phyloP scores from a whole-genome alignment of 2,797 vertebrate species.

The Molothrus ater region DNA sequence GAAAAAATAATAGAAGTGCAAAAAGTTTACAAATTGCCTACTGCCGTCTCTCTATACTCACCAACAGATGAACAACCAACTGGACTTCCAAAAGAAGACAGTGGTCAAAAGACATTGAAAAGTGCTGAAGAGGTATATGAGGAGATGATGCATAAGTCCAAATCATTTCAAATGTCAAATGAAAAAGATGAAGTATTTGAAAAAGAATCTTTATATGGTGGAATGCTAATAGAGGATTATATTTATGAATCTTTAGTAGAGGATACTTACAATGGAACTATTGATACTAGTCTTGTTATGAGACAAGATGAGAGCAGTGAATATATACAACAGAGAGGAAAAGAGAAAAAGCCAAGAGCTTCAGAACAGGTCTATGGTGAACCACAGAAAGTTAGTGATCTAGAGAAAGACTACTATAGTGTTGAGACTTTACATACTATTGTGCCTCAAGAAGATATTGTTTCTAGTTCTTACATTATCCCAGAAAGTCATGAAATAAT shows the following conservation, averaged over 20 bases:
- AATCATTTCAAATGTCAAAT: slow-evolving; percentile 81
- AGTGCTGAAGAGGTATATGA: slow-evolving; percentile 94
- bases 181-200: slow-evolving; percentile 88
- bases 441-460: slow-evolving; percentile 81
- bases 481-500: slow-evolving; percentile 89
- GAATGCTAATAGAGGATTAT: slow-evolving; percentile 98
- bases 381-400: slow-evolving; percentile 84
- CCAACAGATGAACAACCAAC: slow-evolving; percentile 86
- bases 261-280: slow-evolving; percentile 80
- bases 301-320: slow-evolving; percentile 76
- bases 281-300: slow-evolving; percentile 69
- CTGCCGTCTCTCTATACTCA: slow-evolving; percentile 90
- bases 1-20: slow-evolving; percentile 88
- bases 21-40: slow-evolving; percentile 92
- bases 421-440: slow-evolving; percentile 80
- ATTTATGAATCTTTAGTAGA: slow-evolving; percentile 96
- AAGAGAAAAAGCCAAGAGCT: slow-evolving; percentile 82
- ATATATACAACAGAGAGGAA: slow-evolving; percentile 76
- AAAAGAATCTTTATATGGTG: slow-evolving; percentile 94
- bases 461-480: slow-evolving; percentile 74
- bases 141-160: slow-evolving; percentile 90
- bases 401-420: slow-evolving; percentile 86
- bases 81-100: slow-evolving; percentile 74
- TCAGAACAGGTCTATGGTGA: slow-evolving; percentile 89
- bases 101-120: slow-evolving; percentile 80